Percentiles rank a stretch among this genome's conserved stretches.
Conservation (phyloP, 1,140 invertebrate genomes). For the Bombyx mandarina region DNA sequence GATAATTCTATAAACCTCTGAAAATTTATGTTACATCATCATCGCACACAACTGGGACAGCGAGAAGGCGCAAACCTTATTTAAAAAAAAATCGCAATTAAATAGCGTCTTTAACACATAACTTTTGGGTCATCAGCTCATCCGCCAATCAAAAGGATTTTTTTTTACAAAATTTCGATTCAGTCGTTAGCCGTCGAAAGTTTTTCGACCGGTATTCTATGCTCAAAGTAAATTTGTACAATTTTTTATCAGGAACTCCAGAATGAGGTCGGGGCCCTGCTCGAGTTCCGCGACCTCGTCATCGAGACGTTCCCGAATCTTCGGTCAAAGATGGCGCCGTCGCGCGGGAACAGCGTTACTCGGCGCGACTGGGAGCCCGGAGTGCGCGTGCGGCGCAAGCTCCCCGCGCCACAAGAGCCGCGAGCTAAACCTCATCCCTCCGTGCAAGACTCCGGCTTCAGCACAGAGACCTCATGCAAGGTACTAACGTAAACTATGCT, state of each 20-base stretch:
- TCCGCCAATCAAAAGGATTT: too few species aligned
- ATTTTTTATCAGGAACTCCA: constrained; percentile 78
- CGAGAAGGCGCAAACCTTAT: too few species aligned
- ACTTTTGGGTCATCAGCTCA: too few species aligned
- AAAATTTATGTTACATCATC: too few species aligned
- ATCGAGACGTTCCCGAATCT: constrained; percentile 92
- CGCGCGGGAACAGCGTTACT: constrained; percentile 58
- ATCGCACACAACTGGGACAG: too few species aligned
- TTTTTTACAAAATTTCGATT: too few species aligned
- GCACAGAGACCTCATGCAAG: constrained; percentile 83
- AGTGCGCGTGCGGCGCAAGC: constrained; percentile 80
- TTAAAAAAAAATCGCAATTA: too few species aligned
- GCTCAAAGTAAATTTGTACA: neutral
- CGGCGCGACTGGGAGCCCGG: constrained; percentile 82
- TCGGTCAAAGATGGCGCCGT: constrained; percentile 80
- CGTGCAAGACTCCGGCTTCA: constrained; percentile 88
- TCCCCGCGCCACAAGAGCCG: constrained; percentile 72
- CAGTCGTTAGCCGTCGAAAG: too few species aligned
- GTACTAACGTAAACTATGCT: too few species aligned
- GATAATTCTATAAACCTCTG: too few species aligned
- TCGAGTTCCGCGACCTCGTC: constrained; percentile 91
- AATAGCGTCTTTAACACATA: too few species aligned
- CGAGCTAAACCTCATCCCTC: constrained; percentile 77
- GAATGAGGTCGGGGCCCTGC: constrained; percentile 89
- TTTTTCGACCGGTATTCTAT: too few species aligned